Conservation (phyloP, 2,797 vertebrate species). For the Parambassis ranga region DNA sequence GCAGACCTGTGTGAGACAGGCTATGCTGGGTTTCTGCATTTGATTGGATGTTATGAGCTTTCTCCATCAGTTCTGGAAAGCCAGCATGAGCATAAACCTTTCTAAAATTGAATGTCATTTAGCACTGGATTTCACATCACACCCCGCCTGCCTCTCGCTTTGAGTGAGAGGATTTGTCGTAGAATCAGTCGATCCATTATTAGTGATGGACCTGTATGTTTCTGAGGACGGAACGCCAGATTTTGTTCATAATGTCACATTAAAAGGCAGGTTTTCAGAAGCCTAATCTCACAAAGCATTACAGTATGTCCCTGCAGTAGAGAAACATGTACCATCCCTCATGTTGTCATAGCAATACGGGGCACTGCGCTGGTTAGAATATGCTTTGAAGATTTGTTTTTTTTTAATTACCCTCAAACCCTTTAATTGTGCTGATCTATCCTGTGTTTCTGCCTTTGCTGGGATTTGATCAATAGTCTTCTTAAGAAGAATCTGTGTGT, state of each 20-base stretch:
- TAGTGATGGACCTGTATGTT: background rate
- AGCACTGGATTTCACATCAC: conserved; percentile 39
- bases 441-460: conserved; percentile 39
- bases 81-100: background rate
- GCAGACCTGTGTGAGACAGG: conserved; percentile 49
- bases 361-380: too few species aligned
- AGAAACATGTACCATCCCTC: too few species aligned
- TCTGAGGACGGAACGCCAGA: too few species aligned
- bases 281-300: too few species aligned
- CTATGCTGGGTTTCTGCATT: conserved; percentile 31
- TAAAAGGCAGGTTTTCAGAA: too few species aligned
- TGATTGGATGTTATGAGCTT: conserved; percentile 55
- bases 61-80: conserved; percentile 13
- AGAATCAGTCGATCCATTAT: background rate
- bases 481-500: conserved; percentile 41
- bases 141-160: background rate
- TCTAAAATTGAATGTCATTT: conserved; percentile 23
- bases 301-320: too few species aligned
- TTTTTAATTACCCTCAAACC: background rate
- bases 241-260: too few species aligned
- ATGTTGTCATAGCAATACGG: too few species aligned
- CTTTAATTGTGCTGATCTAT: conserved; percentile 25
- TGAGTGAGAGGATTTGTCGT: background rate
- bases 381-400: too few species aligned
- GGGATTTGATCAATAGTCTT: conserved; percentile 61